Evolutionary conservation across 2,888 invertebrate genomes (phyloP), one percentile per base, ranked within the genome.

Genomic region (Tenthredo livida): DNA sequence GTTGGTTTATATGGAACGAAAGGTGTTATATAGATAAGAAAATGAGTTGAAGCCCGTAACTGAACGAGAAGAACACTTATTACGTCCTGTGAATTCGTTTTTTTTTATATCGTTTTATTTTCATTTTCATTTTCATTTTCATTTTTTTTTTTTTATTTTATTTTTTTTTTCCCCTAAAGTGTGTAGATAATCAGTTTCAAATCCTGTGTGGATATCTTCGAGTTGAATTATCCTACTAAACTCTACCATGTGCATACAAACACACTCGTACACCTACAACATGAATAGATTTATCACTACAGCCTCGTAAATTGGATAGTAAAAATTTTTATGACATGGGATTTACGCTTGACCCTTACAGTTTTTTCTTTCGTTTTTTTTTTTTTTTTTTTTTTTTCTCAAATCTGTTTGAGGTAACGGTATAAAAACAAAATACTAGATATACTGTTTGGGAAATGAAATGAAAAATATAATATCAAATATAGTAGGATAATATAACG

Each of bases 261-360:
- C 43, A 15, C 17, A n/a, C n/a, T 25, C 37, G n/a, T 70, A 37
- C 37, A n/a, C n/a, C n/a, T n/a, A n/a, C n/a, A n/a, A n/a, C n/a
- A n/a, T 70, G 70, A 70, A 73, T 73, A 73, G 72, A 73, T 73
- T 73, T 73, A 73, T 43, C 21, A 73, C 72, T 12, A 43, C 43
- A 43, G n/a, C 10, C n/a, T 73, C 72, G 72, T 43, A 73, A 43
- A n/a, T n/a, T n/a, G 21, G 72, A 21, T 43, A 43, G 43, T 73
- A 73, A 73, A 73, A 73, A 73, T 40, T 73, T 72, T 73, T 73
- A 73, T 73, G n/a, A 10, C 4, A 73, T 21, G 43, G 25, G 72
- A 73, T 73, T 73, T 73, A 10, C 43, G 40, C 25, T 43, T 43
- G 72, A 73, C 72, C 72, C n/a, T 40, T 21, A 21, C 21, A 73